Evolutionary conservation across 2,888 invertebrate species (phyloP), one percentile per base, ranked within the genome.

Genomic region (Andrena praecox): DNA sequence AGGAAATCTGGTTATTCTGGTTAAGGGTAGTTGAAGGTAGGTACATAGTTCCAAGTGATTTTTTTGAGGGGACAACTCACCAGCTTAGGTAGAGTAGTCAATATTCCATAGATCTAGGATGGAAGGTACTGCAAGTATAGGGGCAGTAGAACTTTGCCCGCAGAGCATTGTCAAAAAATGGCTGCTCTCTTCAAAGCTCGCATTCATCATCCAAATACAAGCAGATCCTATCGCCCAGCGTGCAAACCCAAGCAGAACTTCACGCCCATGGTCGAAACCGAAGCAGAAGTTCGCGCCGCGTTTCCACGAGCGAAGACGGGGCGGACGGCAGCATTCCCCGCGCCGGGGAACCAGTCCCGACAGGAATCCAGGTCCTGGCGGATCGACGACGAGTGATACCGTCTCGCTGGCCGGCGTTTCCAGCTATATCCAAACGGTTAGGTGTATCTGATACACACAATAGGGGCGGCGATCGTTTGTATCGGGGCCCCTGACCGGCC

Each of bases 391-490:
- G 66, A 73, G 80, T 78, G 84, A 78, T 85, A 86, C 82, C 87
- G 74, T 60, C 29, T 35, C 64, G 42, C 67, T 48, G 73, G 71
- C 84, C 77, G 85, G 87, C 79, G 80, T 88, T 88, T 84, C 88
- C 81, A 86, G 83, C 80, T 83, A 74, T 84, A 87, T 87, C 82
- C 80, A 77, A 84, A 84, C 79, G 78, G 74, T 80, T 77, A 76
- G 80, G 85, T 74, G 86, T 77, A 84, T 82, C 71, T 82, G 87
- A 90, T 85, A 91, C 72, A 59, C 80, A 80, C 91, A 91, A 91
- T 91, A 90, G 91, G 78, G 82, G 91, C 91, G 91, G 90, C 90
- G 87, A 86, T 89, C 90, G 91, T 91, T 91, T 91, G 89, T 91
- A 91, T 89, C 90, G 85, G 62, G 83, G 31, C 68, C 42, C 42